These are phyloP conservation scores for Lophius americanus DNA, from an alignment of 2,797 vertebrate genomes.

Conservation along the genomic window DNA sequence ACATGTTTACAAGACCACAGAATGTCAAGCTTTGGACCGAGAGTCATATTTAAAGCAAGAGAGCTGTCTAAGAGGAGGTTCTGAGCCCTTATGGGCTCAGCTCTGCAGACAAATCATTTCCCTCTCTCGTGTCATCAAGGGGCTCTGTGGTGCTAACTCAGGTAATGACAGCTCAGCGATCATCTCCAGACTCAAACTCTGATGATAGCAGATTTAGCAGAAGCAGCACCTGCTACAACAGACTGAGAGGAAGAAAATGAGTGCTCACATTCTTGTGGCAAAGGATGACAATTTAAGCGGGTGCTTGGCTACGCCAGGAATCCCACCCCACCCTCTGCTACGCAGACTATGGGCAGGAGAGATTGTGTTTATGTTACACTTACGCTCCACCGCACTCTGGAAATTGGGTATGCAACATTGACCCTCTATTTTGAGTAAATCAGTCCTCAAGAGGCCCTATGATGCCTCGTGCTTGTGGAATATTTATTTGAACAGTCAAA, in stretches of 20 bases:
- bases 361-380: constrained; percentile 84
- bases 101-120: constrained; percentile 42
- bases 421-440: constrained; percentile 83
- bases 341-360: constrained; percentile 74
- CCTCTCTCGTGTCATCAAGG: constrained; percentile 25
- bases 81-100: constrained; percentile 30
- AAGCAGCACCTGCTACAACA: constrained; percentile 82
- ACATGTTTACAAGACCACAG: constrained; percentile 75
- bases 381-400: constrained; percentile 79
- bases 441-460: constrained; percentile 76
- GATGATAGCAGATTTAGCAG: constrained; percentile 61
- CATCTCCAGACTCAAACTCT: constrained; percentile 25
- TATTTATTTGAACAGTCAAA: constrained; percentile 78
- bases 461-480: constrained; percentile 72
- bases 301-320: constrained; percentile 80
- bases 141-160: constrained; percentile 29
- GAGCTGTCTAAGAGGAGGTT: constrained; percentile 30
- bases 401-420: constrained; percentile 85
- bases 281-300: constrained; percentile 84
- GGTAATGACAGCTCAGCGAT: constrained; percentile 2
- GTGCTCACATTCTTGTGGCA: constrained; percentile 82
- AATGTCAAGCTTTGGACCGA: constrained; percentile 68
- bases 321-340: constrained; percentile 81
- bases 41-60: constrained; percentile 52
- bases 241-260: constrained; percentile 70